Evolutionary conservation across 2,113 vertebrate species (phyloP).

Genomic region (Axis porcinus): DNA sequence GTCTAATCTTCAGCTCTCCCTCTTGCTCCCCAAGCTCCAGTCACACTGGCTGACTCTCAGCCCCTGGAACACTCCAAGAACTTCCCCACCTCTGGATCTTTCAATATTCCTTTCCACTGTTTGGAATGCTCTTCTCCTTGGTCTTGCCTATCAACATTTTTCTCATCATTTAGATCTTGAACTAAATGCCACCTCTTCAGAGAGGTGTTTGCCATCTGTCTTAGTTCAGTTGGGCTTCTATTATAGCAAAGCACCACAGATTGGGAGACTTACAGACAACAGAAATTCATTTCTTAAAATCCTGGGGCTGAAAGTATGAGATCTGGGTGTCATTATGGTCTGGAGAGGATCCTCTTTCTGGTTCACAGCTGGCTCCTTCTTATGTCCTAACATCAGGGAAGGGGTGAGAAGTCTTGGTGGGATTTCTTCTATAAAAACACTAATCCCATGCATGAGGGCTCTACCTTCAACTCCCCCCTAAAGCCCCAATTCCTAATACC

Average conservation of each 20-base stretch:
- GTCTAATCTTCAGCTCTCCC: not conserved
- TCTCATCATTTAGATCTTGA: not conserved
- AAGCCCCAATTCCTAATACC: not conserved
- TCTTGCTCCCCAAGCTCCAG: not conserved
- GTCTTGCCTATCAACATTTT: not conserved
- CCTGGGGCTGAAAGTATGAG: not conserved
- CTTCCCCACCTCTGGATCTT: not conserved
- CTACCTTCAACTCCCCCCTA: not conserved
- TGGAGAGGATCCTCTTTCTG: not conserved
- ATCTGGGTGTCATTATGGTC: not conserved
- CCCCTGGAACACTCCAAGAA: not conserved
- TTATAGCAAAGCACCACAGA: not conserved
- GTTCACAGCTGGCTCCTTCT: not conserved
- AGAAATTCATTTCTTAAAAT: not conserved
- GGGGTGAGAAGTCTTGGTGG: not conserved
- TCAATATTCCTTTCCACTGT: not conserved
- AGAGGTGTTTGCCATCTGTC: not conserved
- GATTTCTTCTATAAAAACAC: not conserved
- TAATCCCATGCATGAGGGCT: not conserved
- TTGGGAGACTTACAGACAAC: not conserved
- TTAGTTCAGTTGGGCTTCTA: not conserved
- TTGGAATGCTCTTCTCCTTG: not conserved
- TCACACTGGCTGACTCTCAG: not conserved
- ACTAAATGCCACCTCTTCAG: not conserved
- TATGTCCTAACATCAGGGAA: not conserved